phyloP scores from a whole-genome alignment of 2,113 vertebrate species.

The Connochaetes taurinus region DNA sequence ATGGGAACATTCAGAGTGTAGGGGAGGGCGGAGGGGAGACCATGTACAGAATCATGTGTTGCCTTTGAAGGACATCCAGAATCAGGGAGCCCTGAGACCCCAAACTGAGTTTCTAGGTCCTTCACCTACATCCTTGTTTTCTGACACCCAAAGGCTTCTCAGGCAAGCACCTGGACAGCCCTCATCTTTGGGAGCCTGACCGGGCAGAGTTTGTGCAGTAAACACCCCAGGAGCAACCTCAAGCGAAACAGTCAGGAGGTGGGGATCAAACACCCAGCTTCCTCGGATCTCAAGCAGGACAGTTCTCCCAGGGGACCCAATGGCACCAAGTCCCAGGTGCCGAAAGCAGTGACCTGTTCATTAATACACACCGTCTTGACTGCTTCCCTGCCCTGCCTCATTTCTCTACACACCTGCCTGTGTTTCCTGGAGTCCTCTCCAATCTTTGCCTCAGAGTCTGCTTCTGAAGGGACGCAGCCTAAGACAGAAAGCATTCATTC shows the following conservation, averaged over 20 bases:
- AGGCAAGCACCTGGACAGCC: neutral
- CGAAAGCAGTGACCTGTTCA: neutral
- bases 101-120: neutral
- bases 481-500: neutral
- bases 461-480: neutral
- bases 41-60: neutral
- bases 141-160: neutral
- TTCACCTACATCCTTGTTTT: neutral
- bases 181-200: neutral
- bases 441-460: neutral
- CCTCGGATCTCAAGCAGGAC: neutral
- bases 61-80: neutral
- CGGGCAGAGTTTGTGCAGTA: neutral
- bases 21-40: accelerated
- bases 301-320: neutral
- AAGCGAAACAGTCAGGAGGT: no score
- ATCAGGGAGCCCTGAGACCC: no score
- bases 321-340: neutral
- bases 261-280: neutral
- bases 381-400: neutral
- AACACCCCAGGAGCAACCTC: neutral
- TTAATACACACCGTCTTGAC: neutral
- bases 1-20: neutral
- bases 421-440: neutral
- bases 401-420: neutral